These are phyloP conservation scores for Cydia pomonella DNA, from an alignment of 1,140 invertebrate genomes.

Conservation along the genomic window DNA sequence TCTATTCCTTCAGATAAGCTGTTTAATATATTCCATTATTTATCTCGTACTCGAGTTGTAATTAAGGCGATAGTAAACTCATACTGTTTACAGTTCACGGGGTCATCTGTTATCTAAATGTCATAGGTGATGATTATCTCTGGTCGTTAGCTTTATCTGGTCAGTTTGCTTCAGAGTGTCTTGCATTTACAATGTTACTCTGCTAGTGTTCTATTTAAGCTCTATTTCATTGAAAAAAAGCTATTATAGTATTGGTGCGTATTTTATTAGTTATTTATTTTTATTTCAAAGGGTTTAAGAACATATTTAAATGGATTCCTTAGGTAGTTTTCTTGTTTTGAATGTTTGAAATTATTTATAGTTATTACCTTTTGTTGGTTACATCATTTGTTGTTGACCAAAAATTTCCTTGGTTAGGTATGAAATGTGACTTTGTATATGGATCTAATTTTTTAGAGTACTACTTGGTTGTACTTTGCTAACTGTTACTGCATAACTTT, in stretches of 20 bases:
- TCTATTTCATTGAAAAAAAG: neutral
- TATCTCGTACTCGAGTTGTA: conserved; percentile 17
- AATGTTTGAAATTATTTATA: neutral
- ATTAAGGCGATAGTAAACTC: conserved; percentile 20
- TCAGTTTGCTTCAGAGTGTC: conserved; percentile 5
- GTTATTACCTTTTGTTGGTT: neutral
- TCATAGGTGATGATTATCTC: conserved; percentile 29
- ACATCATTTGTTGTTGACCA: neutral
- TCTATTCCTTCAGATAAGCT: neutral
- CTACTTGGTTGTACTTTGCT: no score
- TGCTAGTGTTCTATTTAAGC: neutral
- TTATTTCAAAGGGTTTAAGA: neutral
- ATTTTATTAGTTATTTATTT: neutral
- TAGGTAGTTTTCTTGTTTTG: neutral
- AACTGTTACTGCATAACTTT: no score
- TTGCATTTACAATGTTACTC: conserved; percentile 14
- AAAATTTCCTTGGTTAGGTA: neutral
- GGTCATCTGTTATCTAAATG: conserved; percentile 29
- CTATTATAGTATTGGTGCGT: neutral
- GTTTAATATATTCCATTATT: conserved; percentile 5
- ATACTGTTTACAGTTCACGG: conserved; percentile 30
- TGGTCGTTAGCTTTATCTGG: neutral
- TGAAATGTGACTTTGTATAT: neutral
- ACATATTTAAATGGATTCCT: neutral
- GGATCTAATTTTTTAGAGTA: neutral